Base-by-base conservation (phyloP, 1,140 invertebrate species). In the Orius insidiosus region DNA sequence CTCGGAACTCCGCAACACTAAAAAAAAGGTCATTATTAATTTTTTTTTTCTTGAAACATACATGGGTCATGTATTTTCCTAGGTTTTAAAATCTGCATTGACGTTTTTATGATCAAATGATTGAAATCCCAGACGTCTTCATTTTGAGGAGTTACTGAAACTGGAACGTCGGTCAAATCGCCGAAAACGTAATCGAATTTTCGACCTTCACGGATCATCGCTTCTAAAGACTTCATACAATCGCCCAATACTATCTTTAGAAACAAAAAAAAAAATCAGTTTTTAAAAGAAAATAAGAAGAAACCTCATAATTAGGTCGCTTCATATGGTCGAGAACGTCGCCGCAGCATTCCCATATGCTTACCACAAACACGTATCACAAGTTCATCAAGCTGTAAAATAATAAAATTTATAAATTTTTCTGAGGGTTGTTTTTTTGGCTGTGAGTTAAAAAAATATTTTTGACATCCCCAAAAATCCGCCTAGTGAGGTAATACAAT, bases 151-250 rank as follows among this genome's bases (percentile, higher is more conserved):
- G 72, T 72, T 42, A 70, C 68, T 53, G 66, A 61, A 46, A 92
- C 82, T n/a, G 88, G 87, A 54, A 92, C 85, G 59, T 93, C 88
- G 1, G 88, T 94, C 40, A 95, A 67, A 64, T 95, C 89, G 3
- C 85, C 87, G 58, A 94, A 90, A 11, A 94, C 77, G 56, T 84
- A 90, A 67, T 94, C 89, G 55, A 92, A 89, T 56, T 80, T 79
- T 49, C 72, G 72, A n/a, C 76, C 78, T 54, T 85, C 75, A 37
- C 72, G 69, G 10, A 80, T 75, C 62, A 83, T 85, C 48, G 83
- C 72, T 42, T 81, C 72, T 56, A 95, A 66, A 35, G 79, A 75
- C 55, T 83, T 70, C 54, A 90, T 74, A 63, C 88, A 93, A 65
- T 95, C 88, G 32, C 78, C 86, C 32, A 93, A 76, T 55, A 92